Percentiles rank a stretch among this genome's conserved stretches.
Conservation (phyloP, 2,797 vertebrate species). For the Pterois miles region DNA sequence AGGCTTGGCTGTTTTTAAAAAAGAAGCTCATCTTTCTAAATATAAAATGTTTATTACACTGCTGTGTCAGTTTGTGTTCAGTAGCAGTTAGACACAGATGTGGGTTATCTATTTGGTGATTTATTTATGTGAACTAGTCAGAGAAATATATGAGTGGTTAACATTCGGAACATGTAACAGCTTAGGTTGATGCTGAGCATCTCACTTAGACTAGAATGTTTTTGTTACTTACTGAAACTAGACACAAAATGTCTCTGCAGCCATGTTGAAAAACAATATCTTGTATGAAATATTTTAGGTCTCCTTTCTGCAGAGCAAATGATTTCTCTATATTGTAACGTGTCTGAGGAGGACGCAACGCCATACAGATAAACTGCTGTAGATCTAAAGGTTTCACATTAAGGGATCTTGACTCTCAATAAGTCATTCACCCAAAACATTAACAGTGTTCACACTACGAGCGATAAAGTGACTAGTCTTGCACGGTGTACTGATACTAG, state of each 20-base stretch:
- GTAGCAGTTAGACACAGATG: constrained; percentile 81
- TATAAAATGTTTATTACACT: constrained; percentile 78
- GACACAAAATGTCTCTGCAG: constrained; percentile 55
- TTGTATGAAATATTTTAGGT: constrained; percentile 54
- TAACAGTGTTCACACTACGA: neutral
- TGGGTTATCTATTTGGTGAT: constrained; percentile 79
- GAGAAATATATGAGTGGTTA: constrained; percentile 71
- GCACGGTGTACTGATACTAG: too few relatives aligned
- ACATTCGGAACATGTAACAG: constrained; percentile 67
- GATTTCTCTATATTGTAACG: constrained; percentile 45
- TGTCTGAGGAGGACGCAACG: constrained; percentile 51
- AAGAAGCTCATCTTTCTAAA: constrained; percentile 68
- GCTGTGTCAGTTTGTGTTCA: constrained; percentile 80
- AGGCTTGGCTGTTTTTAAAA: constrained; percentile 46
- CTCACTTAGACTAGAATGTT: constrained; percentile 67
- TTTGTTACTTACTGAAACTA: constrained; percentile 59
- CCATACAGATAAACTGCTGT: constrained; percentile 48
- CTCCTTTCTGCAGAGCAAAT: constrained; percentile 51
- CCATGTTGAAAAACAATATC: constrained; percentile 50
- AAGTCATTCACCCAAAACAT: constrained; percentile 50
- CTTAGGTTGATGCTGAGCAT: constrained; percentile 79
- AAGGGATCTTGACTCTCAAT: constrained; percentile 24
- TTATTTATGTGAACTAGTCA: constrained; percentile 82
- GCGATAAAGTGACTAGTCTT: neutral
- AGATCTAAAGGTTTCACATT: constrained; percentile 40